These are phyloP conservation scores for Chrysomallon squamiferum DNA, from an alignment of 1,140 invertebrate species.

Conservation along the genomic window DNA sequence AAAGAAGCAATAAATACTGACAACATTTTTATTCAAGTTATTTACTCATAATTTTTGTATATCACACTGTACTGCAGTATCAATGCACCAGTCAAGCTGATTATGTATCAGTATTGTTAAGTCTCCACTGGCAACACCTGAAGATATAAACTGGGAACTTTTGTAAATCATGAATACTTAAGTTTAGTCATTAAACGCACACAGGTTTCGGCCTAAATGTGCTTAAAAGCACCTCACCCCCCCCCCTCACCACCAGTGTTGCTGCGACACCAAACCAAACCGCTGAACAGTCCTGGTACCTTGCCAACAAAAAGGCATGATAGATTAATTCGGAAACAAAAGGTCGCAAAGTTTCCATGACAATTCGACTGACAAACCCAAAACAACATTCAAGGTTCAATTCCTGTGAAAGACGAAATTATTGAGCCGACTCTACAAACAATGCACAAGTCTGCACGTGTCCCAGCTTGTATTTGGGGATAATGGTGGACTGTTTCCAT, in stretches of 20 bases:
- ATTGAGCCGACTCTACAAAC: constrained; percentile 21
- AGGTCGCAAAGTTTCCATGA: constrained; percentile 17
- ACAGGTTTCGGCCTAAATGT: not conserved
- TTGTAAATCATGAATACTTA: constrained; percentile 7
- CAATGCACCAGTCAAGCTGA: not conserved
- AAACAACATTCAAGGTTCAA: constrained; percentile 22
- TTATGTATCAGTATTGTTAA: constrained; percentile 14
- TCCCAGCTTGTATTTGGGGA: constrained; percentile 25
- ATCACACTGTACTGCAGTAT: too few species aligned
- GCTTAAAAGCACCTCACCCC: not conserved
- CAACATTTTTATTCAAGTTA: too few species aligned
- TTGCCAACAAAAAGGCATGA: constrained; percentile 4
- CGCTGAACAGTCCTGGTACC: not conserved
- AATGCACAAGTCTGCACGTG: constrained; percentile 24
- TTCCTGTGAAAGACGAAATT: constrained; percentile 22
- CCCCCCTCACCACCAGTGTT: too few species aligned
- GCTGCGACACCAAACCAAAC: too few species aligned
- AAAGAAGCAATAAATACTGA: too few species aligned
- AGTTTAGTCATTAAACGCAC: not conserved
- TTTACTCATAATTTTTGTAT: too few species aligned
- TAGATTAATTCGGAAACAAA: constrained; percentile 14
- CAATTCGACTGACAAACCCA: constrained; percentile 11
- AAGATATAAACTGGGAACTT: constrained; percentile 10
- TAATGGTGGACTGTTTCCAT: constrained; percentile 36
- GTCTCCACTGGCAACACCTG: constrained; percentile 22